Evolutionary conservation across 1,140 invertebrate genomes (phyloP).

Genomic region (Camponotus floridanus): DNA sequence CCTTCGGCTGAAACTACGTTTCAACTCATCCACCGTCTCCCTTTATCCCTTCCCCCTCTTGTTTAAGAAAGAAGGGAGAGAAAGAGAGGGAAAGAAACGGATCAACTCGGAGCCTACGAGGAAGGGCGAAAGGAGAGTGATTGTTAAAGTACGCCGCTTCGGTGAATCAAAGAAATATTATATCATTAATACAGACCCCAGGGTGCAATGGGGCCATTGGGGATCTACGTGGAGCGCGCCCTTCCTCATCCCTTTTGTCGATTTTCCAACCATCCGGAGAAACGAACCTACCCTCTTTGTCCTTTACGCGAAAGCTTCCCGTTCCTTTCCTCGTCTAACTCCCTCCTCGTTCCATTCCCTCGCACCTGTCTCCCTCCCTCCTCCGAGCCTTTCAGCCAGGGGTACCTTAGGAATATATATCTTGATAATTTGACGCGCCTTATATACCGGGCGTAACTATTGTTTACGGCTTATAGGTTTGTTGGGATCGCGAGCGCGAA

Average conservation of each 20-base stretch:
- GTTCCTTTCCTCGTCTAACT: too few species aligned
- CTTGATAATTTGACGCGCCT: constrained; percentile 81
- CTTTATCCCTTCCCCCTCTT: constrained; percentile 2
- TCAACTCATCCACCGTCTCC: constrained; percentile 73
- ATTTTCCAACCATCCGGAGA: constrained; percentile 49
- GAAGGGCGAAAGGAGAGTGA: constrained; percentile 9
- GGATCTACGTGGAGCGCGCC: constrained; percentile 62
- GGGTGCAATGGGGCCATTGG: constrained; percentile 75
- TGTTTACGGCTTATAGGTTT: constrained; percentile 81
- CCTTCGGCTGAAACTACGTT: constrained; percentile 75
- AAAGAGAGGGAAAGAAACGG: background rate
- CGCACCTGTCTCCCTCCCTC: constrained; percentile 11
- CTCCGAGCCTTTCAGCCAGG: constrained; percentile 35
- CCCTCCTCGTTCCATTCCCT: background rate
- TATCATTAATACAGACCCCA: constrained; percentile 81
- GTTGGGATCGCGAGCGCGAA: constrained; percentile 56
- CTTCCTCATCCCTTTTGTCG: constrained; percentile 25
- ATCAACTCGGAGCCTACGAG: constrained; percentile 27
- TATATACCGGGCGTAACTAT: constrained; percentile 79
- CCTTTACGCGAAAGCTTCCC: background rate
- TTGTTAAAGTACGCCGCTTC: constrained; percentile 77
- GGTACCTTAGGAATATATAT: constrained; percentile 73
- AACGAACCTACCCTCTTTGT: background rate
- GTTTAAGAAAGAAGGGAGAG: constrained; percentile 61
- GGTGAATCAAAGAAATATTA: constrained; percentile 83